Base-by-base conservation (phyloP, 2,113 vertebrate genomes). In the Rhizomys pruinosus region DNA sequence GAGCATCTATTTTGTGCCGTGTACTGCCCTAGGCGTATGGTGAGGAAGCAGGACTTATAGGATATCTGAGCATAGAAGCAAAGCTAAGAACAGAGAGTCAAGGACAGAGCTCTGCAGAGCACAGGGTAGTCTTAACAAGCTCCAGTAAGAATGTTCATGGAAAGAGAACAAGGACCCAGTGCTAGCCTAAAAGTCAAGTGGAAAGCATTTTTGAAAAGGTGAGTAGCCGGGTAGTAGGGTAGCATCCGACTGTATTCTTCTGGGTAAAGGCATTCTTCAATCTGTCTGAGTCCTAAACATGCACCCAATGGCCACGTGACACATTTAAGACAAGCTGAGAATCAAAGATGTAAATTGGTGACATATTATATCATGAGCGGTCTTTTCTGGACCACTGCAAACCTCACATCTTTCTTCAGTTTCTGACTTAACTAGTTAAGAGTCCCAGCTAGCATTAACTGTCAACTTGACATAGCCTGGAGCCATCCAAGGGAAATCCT, bases 381-480 rank as follows among this genome's bases (percentile, higher is more conserved):
- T 69, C 9, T 95, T 93, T 91, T 95, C 73, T 85, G 34, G 32
- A 68, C 37, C 17, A 76, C 71, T 93, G 89, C 92, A 91, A 77
- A 77, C 72, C 63, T 55, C 73, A 55, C 22, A 79, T 68, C 52
- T 87, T 88, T 86, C 25, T 78, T 86, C 87, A 72, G 80, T 90
- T n/a, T 64, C 32, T 57, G 61, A 63, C 8, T 72, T 79, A 90
- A 86, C 39, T 32, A 74, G 25, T 44, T 89, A 52, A 61, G 11
- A 66, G 34, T 47, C 80, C 42, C 44, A 66, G 19, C 44, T 34
- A 47, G 7, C 29, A 34, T 44, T 34, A 47, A 47, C 80, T 34
- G 61, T 66, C 39, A 34, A 44, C 39, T 34, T 44, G 39, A 64
- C 5, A 44, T 10, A 13, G 13, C 39, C 16, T 13, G 7, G 39